Base-by-base conservation (phyloP, 2,888 invertebrate species). In the Xylocampa areola region DNA sequence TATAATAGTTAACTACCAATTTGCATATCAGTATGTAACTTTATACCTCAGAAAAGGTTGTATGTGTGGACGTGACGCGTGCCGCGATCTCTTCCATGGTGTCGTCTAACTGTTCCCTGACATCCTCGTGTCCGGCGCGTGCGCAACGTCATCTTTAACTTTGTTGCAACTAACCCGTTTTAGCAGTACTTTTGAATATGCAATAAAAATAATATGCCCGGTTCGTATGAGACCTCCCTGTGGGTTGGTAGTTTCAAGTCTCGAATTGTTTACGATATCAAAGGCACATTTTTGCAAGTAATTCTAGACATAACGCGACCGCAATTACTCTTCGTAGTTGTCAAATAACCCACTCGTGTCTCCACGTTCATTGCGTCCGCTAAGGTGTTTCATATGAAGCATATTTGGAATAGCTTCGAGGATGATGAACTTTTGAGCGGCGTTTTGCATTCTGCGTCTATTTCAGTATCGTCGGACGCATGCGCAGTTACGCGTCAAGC, bases 371-470 rank as follows among this genome's bases (percentile, higher is more conserved):
- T 73, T 53, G 51, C 76, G 70, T 72, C 68, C 69, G 72, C 77
- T 72, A 78, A 85, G 80, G 82, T 80, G 82, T 82, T 81, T 82
- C 79, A 77, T 80, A 81, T 73, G 75, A 80, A 75, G 79, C 84
- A 83, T 88, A 84, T 85, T 87, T 80, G 76, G 77, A 87, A 90
- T 90, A 85, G 83, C 85, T 52, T 59, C 59, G 79, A 82, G 88
- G 88, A 85, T 90, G 87, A 90, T 89, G 90, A 91, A 89, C 89
- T 85, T 88, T 77, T 80, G 78, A 77, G 72, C 78, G 72, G 73
- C 81, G 84, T 85, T 89, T 90, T 87, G 88, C 87, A 87, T 87
- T 87, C 84, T 82, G 77, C 72, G 76, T 85, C 87, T 89, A 90
- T 90, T 90, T 89, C 84, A 88, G 83, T 79, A 73, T 59, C 79